Conservation (phyloP, 2,113 vertebrate species). For the Pyrgilauda ruficollis region DNA sequence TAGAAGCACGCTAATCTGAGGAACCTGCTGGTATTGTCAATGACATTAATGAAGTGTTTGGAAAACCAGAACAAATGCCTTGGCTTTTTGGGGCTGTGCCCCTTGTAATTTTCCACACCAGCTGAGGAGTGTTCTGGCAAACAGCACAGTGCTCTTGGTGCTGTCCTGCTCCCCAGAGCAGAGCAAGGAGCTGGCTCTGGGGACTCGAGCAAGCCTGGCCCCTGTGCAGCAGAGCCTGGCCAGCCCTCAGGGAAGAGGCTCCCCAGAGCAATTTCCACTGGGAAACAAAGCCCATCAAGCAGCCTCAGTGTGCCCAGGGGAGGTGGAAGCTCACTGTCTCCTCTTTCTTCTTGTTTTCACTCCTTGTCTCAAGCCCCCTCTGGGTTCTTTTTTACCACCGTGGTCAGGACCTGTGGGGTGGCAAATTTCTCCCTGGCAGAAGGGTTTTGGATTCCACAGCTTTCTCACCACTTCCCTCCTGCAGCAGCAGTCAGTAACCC, state of each 20-base stretch:
- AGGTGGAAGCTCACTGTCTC: neutral
- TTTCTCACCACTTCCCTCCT: neutral
- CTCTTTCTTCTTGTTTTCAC: neutral
- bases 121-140: rapidly evolving
- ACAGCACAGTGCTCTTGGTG: rapidly evolving
- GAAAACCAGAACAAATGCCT: slow-evolving; percentile 11
- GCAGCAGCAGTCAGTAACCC: neutral
- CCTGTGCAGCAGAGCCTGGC: neutral
- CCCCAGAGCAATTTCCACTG: neutral
- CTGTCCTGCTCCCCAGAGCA: neutral
- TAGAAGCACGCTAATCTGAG: slow-evolving; percentile 59
- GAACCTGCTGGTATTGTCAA: slow-evolving; percentile 48
- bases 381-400: neutral
- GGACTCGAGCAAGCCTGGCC: neutral
- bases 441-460: neutral
- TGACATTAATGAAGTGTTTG: slow-evolving; percentile 45
- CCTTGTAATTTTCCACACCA: slow-evolving; percentile 16
- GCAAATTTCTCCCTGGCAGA: neutral
- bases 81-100: neutral
- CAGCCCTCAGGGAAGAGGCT: neutral
- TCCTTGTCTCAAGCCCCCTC: neutral
- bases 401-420: rapidly evolving
- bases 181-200: rapidly evolving
- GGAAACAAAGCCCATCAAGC: neutral
- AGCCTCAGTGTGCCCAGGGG: neutral